phyloP scores from a whole-genome alignment of 1,140 invertebrate genomes.

The Drosophila neocordata region DNA sequence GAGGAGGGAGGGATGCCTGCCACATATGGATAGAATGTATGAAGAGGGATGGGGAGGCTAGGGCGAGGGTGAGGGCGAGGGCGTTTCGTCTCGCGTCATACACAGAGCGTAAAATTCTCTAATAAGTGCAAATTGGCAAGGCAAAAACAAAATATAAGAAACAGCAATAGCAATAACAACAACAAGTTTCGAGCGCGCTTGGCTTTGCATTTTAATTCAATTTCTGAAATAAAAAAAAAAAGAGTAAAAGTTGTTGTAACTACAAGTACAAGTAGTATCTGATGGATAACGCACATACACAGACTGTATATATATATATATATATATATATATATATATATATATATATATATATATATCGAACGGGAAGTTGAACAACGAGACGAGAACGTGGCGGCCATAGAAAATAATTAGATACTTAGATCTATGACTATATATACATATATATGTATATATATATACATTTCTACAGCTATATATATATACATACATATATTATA shows the following conservation, averaged over 20 bases:
- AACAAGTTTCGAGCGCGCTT: constrained; percentile 20
- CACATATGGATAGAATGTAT: background rate
- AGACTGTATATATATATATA: constrained; percentile 16
- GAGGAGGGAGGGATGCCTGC: no score
- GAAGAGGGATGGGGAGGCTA: no score
- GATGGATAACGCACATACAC: constrained; percentile 33
- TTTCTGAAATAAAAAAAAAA: constrained; percentile 16
- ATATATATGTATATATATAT: background rate
- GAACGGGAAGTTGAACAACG: constrained; percentile 46
- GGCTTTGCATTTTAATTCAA: constrained; percentile 60
- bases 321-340: background rate
- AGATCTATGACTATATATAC: background rate
- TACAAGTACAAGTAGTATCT: constrained; percentile 39
- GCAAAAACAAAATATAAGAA: constrained; percentile 22
- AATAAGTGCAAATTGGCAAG: constrained; percentile 73
- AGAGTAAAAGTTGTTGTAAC: constrained; percentile 29
- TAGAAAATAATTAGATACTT: constrained; percentile 7
- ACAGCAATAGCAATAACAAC: constrained; percentile 15
- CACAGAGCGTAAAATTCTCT: constrained; percentile 63
- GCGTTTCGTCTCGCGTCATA: constrained; percentile 2
- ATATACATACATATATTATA: background rate
- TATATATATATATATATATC: constrained; percentile 21
- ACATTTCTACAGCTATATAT: constrained; percentile 7
- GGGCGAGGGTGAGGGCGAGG: background rate
- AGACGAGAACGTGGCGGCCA: constrained; percentile 45